A percentile compares a stretch with the other conserved stretches of the same genome.
Conservation (phyloP, 2,113 vertebrate species). For the Cavia porcellus region DNA sequence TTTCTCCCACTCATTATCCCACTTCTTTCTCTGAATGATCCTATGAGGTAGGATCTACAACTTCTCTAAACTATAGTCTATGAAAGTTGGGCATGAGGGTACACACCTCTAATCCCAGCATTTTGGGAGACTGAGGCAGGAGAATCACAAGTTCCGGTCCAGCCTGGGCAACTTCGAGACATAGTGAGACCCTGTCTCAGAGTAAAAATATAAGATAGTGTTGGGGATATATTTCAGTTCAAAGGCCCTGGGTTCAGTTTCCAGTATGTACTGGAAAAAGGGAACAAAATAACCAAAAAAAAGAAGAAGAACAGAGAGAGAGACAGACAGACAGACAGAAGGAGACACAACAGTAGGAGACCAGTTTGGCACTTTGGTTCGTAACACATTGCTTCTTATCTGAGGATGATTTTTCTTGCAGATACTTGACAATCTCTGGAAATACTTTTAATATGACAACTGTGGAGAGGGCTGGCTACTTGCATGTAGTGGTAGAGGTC, state of each 20-base stretch:
- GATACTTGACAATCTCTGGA: neutral
- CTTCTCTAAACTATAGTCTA: neutral
- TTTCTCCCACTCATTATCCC: neutral
- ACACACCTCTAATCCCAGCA: no score
- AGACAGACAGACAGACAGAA: no score
- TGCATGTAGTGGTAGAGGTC: no score
- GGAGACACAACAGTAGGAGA: neutral
- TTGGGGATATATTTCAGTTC: neutral
- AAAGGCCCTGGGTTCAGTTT: neutral
- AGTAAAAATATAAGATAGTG: neutral
- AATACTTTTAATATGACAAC: neutral
- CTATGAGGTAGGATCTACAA: neutral
- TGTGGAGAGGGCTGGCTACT: no score
- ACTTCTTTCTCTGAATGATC: neutral
- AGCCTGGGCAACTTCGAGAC: neutral
- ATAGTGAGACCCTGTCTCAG: neutral
- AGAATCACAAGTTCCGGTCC: no score
- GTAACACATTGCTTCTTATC: neutral
- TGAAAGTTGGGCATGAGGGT: neutral
- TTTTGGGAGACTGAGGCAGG: no score
- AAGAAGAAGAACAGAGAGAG: neutral
- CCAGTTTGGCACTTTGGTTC: neutral
- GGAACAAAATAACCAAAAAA: neutral
- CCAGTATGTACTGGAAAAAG: neutral
- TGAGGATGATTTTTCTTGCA: neutral